Base-by-base conservation (phyloP, 2,113 vertebrate genomes). In the Hippolais icterina region DNA sequence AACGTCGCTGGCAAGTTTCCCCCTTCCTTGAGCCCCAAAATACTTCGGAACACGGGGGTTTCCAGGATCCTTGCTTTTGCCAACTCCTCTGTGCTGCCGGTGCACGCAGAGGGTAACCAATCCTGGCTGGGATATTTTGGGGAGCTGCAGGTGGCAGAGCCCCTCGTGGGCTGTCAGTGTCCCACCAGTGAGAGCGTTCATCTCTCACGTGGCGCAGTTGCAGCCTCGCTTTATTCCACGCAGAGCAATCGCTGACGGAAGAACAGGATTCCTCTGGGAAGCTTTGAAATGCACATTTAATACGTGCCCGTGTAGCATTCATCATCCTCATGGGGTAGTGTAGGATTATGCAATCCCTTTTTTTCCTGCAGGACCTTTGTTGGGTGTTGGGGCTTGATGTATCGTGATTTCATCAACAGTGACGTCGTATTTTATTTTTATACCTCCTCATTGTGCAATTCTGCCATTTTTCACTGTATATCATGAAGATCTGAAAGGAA, bases 301-400 rank as follows among this genome's bases (percentile, higher is more conserved):
- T 5, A 0, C 2, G 0, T 39, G 63, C n/a, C 68, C 16, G 0
- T 24, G 11, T 4, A 5, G 15, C 41, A 3, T 33, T 33, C 44
- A 5, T 49, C 49, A 27, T 35, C 52, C 44, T 12, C 29, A 1
- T 46, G 74, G 49, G 72, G 9, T 33, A 2, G 33, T 44, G 15
- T 2, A 15, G 44, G 49, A 39, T 83, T 66, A 52, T 6, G 23
- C 80, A 77, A 17, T 64, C 49, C 1, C 37, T 65, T 13, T 11
- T 37, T 53, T 91, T 76, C 83, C 77, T 60, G 57, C 66, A 29
- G 72, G 72, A 49, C 72, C 63, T 84, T 39, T 65, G 44, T 39
- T 72, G 2, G 4, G 25, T 49, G 77, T 14, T 75, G 12, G 15
- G 74, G 80, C 61, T 49, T 2, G 12, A 29, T 56, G 76, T 81